These are phyloP conservation scores for Clarias pachynema DNA, from an alignment of 2,797 vertebrate species.

Conservation along the genomic window DNA sequence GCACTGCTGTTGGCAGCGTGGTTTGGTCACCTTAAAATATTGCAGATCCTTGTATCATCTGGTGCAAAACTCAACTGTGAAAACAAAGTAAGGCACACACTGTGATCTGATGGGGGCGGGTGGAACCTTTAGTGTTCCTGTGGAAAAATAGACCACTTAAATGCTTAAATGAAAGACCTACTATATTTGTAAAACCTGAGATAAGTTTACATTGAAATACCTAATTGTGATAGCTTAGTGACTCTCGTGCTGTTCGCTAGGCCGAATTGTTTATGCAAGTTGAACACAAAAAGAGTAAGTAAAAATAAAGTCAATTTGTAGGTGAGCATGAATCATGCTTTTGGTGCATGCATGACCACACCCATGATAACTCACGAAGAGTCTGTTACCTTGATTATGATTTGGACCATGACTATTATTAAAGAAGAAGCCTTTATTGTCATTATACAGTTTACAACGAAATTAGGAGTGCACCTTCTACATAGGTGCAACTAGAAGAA, in stretches of 20 bases:
- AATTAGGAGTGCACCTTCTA: too few species aligned
- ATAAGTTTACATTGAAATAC: neutral
- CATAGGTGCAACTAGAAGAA: too few species aligned
- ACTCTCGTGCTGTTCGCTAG: neutral
- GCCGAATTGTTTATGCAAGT: neutral
- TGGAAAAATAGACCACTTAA: neutral
- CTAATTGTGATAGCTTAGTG: neutral
- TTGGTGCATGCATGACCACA: neutral
- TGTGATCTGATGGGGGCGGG: neutral
- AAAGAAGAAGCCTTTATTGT: too few species aligned
- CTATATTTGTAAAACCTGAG: neutral
- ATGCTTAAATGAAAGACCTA: neutral
- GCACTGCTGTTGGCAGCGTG: conserved; percentile 87
- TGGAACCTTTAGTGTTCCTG: neutral
- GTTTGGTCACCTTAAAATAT: conserved; percentile 85
- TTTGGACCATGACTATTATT: neutral
- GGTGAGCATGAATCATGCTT: neutral
- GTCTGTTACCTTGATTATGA: neutral
- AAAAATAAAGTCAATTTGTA: neutral
- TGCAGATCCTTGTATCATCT: conserved; percentile 85
- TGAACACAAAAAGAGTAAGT: neutral
- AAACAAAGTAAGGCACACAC: conserved; percentile 79
- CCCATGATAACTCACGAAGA: neutral
- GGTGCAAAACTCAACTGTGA: conserved; percentile 83
- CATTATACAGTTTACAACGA: too few species aligned